These are phyloP conservation scores for Leptopilina clavipes DNA, from an alignment of 1,140 invertebrate species.

Conservation along the genomic window DNA sequence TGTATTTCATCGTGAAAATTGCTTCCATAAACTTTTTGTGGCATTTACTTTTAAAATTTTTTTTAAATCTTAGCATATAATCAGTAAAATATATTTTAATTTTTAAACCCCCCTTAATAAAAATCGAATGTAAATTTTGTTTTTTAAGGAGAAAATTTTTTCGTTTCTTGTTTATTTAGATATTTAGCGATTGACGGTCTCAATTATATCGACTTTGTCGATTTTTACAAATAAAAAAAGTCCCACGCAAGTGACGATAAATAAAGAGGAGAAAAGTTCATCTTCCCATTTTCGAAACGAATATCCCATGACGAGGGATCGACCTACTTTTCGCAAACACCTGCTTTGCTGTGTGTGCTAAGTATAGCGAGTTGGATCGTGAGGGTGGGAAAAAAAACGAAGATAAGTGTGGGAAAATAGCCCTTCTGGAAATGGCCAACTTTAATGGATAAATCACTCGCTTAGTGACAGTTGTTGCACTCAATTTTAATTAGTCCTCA, in stretches of 20 bases:
- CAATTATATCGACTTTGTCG: constrained; percentile 4
- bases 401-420: constrained; percentile 6
- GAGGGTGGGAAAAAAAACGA: not conserved
- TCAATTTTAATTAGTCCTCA: constrained; percentile 8
- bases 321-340: not conserved
- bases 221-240: not conserved
- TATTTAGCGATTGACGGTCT: not conserved
- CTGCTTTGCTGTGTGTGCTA: not conserved
- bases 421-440: not conserved
- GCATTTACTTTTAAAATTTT: not conserved
- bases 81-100: too few relatives aligned
- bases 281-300: not conserved
- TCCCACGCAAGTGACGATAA: not conserved
- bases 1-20: not conserved
- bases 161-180: not conserved
- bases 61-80: not conserved
- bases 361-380: not conserved
- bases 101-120: too few relatives aligned
- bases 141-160: too few relatives aligned
- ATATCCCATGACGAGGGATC: not conserved
- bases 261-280: not conserved
- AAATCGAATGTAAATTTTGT: too few relatives aligned
- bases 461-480: constrained; percentile 13
- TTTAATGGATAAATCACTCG: constrained; percentile 2
- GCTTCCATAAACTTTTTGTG: not conserved